Percentiles rank a stretch among this genome's conserved stretches.
These are phyloP conservation scores for Chamaetylas fuelleborni DNA, from an alignment of 2,113 vertebrate species.

Conservation along the genomic window DNA sequence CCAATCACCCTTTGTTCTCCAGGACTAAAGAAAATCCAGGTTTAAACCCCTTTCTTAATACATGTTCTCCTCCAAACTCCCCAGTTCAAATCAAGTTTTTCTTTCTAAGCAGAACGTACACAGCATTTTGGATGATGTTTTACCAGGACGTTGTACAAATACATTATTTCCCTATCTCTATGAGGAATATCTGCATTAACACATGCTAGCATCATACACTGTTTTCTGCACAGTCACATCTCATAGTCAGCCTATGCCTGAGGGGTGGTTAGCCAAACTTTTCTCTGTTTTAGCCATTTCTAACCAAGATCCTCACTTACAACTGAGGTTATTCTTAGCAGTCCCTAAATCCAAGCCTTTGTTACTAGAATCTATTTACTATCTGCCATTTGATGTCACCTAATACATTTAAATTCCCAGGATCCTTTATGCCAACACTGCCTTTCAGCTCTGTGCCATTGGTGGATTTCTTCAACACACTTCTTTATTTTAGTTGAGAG, in stretches of 20 bases:
- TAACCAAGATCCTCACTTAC: neutral
- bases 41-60: conserved; percentile 12
- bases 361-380: neutral
- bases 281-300: neutral
- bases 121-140: neutral
- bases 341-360: neutral
- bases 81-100: neutral
- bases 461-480: neutral
- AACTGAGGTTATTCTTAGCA: neutral
- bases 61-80: neutral
- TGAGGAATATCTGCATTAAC: neutral
- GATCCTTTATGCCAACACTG: neutral
- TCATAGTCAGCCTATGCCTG: neutral
- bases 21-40: neutral
- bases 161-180: neutral
- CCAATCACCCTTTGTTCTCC: neutral
- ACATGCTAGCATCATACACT: neutral
- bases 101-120: neutral
- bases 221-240: neutral
- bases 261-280: neutral
- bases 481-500: neutral
- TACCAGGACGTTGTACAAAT: neutral
- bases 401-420: neutral
- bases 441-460: neutral
- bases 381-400: neutral